Evolutionary conservation across 2,113 vertebrate genomes (phyloP).

Genomic region (Gallinago undulata): DNA sequence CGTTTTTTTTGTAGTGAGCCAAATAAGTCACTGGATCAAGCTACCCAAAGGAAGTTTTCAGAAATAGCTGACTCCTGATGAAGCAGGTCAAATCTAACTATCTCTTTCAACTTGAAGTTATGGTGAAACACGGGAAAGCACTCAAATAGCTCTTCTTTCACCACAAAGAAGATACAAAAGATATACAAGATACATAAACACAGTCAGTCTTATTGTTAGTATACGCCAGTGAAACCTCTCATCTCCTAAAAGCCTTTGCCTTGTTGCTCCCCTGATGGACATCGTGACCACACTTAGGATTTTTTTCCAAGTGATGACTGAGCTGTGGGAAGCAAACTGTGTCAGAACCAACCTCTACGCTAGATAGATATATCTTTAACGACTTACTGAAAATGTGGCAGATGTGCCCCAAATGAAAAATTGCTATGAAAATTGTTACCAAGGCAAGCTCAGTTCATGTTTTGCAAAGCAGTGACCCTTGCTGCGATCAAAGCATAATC

Average conservation of each 20-base stretch:
- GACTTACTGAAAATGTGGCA: background rate
- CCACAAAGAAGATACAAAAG: background rate
- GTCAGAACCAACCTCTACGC: background rate
- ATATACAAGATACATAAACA: background rate
- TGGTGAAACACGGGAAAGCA: background rate
- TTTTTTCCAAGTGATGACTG: background rate
- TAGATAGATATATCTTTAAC: background rate
- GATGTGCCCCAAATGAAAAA: background rate
- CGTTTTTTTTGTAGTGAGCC: fast-evolving
- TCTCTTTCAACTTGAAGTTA: background rate
- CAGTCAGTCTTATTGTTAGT: background rate
- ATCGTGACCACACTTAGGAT: background rate
- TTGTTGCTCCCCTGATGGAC: background rate
- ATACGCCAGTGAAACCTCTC: background rate
- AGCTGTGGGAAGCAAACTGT: background rate
- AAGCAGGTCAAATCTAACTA: background rate
- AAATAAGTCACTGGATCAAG: conserved; percentile 6
- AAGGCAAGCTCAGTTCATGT: background rate
- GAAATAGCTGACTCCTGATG: background rate
- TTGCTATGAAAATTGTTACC: background rate
- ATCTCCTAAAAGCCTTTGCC: background rate
- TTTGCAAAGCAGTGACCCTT: background rate
- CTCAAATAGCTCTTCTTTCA: background rate
- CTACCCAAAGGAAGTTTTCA: background rate
- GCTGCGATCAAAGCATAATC: background rate